Evolutionary conservation across 2,888 invertebrate species (phyloP).

Genomic region (Drosophila recens): DNA sequence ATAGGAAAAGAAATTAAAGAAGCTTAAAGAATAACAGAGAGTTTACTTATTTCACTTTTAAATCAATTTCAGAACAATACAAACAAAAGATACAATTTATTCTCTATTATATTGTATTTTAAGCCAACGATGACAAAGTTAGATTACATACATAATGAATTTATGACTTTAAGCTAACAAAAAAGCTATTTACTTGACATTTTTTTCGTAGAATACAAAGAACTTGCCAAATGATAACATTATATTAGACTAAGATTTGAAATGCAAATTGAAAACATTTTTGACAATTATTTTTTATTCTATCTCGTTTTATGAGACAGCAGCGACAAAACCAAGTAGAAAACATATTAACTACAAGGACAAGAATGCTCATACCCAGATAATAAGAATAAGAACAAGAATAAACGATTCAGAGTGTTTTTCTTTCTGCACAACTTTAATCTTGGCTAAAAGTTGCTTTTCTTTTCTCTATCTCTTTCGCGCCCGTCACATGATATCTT

Average conservation of each 20-base stretch:
- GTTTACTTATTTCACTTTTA: not conserved
- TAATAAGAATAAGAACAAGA: constrained; percentile 5
- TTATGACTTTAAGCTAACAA: constrained; percentile 4
- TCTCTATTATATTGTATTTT: not conserved
- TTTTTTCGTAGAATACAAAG: constrained; percentile 1
- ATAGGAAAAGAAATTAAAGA: not conserved
- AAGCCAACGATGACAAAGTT: constrained; percentile 4
- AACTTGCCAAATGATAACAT: constrained; percentile 9
- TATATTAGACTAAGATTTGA: constrained; percentile 10
- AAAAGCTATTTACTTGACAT: not conserved
- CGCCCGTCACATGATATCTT: constrained; percentile 16
- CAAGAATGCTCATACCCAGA: constrained; percentile 22
- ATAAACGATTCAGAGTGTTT: constrained; percentile 47
- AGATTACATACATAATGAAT: constrained; percentile 15
- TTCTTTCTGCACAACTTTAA: constrained; percentile 45
- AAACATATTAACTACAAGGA: constrained; percentile 36
- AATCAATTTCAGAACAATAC: not conserved
- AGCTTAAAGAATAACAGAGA: not conserved
- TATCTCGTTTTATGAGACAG: not conserved
- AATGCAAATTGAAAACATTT: constrained; percentile 26
- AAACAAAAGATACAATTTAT: not conserved
- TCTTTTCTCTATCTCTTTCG: constrained; percentile 11
- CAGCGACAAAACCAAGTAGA: constrained; percentile 1
- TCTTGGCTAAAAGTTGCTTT: constrained; percentile 30
- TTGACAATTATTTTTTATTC: constrained; percentile 19